Percentiles rank a stretch among this genome's conserved stretches.
Evolutionary conservation across 2,888 invertebrate genomes (phyloP).

Genomic region (Glomeris marginata): DNA sequence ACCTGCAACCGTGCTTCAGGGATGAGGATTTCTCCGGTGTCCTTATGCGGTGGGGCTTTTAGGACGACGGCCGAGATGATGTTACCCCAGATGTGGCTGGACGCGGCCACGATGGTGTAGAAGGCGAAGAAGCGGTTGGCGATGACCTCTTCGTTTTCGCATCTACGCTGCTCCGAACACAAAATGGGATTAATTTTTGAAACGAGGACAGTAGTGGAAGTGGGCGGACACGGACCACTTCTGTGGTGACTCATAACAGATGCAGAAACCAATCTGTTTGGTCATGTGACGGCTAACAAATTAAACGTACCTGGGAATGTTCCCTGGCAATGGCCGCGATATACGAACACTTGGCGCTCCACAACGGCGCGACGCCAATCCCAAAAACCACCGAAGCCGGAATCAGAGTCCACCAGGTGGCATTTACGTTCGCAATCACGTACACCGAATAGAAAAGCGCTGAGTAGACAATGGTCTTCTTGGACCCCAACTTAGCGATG

Average conservation of each 20-base stretch:
- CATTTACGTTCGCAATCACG: slow-evolving; percentile 9
- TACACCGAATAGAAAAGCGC: slow-evolving; percentile 2
- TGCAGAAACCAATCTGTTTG: too few species aligned
- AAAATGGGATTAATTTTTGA: too few species aligned
- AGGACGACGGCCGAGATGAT: slow-evolving; percentile 11
- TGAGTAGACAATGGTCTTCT: slow-evolving; percentile 53
- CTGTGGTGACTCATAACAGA: too few species aligned
- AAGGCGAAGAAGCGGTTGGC: too few species aligned
- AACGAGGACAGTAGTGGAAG: too few species aligned
- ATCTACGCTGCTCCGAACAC: background rate
- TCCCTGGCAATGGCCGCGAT: background rate
- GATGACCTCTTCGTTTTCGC: too few species aligned
- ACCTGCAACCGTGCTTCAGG: background rate
- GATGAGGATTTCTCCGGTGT: background rate
- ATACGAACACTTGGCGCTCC: slow-evolving; percentile 9
- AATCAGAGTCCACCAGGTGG: slow-evolving; percentile 10
- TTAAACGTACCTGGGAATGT: background rate
- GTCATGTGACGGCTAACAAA: too few species aligned
- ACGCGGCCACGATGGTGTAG: background rate
- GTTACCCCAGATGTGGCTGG: slow-evolving; percentile 13
- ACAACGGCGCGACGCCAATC: slow-evolving; percentile 6
- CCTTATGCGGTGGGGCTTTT: background rate
- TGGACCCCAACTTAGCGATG: slow-evolving; percentile 83
- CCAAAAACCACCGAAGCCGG: slow-evolving; percentile 10
- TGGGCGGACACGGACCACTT: too few species aligned